phyloP scores from a whole-genome alignment of 30 jellyfish, hydroid and myxozoan species.

The Chironex yamaguchii region DNA sequence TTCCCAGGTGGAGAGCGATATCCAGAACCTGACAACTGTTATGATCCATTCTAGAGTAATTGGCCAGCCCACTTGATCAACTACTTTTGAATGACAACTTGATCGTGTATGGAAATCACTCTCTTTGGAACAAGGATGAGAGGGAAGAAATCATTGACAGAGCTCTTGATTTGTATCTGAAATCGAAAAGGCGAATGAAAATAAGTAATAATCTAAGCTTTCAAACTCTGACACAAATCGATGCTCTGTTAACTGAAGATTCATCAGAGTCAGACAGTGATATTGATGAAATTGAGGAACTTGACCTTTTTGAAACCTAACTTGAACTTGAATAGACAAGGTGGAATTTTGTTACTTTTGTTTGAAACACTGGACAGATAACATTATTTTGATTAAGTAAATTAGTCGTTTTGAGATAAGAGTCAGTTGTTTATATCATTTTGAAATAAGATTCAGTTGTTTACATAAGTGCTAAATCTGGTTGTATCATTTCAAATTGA shows the following conservation, averaged over 20 bases:
- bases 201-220: neutral
- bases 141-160: slow-evolving; percentile 25
- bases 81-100: slow-evolving; percentile 24
- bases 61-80: too few species aligned
- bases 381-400: too few species aligned
- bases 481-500: too few species aligned
- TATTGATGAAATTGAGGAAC: slow-evolving; percentile 8
- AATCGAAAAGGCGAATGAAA: slow-evolving; percentile 12
- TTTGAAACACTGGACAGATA: too few species aligned
- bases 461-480: too few species aligned
- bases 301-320: slow-evolving; percentile 11
- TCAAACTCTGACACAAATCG: slow-evolving; percentile 9
- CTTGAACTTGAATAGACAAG: neutral
- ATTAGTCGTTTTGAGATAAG: too few species aligned
- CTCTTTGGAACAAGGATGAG: slow-evolving; percentile 48
- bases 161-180: slow-evolving; percentile 3
- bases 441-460: too few species aligned
- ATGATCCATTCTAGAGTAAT: too few species aligned
- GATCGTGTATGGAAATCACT: slow-evolving; percentile 38
- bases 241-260: slow-evolving; percentile 33
- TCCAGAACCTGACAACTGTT: too few species aligned
- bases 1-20: too few species aligned
- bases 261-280: slow-evolving; percentile 15
- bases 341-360: neutral
- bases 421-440: too few species aligned